These are phyloP conservation scores for Pyrrhosoma nymphula DNA, from an alignment of 2,888 invertebrate species.

Conservation along the genomic window DNA sequence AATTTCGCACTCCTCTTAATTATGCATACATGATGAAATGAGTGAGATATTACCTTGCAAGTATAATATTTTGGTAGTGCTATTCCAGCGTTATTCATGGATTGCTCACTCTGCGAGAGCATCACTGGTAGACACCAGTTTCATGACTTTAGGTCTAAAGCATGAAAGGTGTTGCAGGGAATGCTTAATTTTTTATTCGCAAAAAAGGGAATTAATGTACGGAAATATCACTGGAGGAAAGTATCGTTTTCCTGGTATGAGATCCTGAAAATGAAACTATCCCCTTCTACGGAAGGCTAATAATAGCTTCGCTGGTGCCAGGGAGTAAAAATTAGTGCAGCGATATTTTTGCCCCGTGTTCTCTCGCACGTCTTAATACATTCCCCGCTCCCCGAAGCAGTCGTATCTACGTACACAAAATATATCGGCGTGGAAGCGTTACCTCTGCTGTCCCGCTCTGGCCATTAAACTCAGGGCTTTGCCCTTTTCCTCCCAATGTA, in stretches of 20 bases:
- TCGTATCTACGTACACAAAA: background rate
- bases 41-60: too few species aligned
- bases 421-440: background rate
- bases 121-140: too few species aligned
- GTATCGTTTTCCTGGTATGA: background rate
- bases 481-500: background rate
- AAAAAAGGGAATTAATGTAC: too few species aligned
- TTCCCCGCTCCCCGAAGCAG: background rate
- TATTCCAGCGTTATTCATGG: too few species aligned
- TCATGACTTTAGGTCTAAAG: too few species aligned
- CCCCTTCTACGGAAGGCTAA: background rate
- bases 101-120: too few species aligned
- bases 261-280: background rate
- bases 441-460: background rate
- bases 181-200: too few species aligned
- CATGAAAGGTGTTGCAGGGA: too few species aligned
- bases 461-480: constrained; percentile 14
- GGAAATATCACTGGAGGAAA: too few species aligned
- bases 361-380: background rate
- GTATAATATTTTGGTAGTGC: too few species aligned
- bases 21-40: too few species aligned
- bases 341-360: background rate
- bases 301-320: background rate
- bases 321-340: background rate
- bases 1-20: too few species aligned